Base-by-base conservation (phyloP, 2,797 vertebrate genomes). In the Sebastiscus tertius region DNA sequence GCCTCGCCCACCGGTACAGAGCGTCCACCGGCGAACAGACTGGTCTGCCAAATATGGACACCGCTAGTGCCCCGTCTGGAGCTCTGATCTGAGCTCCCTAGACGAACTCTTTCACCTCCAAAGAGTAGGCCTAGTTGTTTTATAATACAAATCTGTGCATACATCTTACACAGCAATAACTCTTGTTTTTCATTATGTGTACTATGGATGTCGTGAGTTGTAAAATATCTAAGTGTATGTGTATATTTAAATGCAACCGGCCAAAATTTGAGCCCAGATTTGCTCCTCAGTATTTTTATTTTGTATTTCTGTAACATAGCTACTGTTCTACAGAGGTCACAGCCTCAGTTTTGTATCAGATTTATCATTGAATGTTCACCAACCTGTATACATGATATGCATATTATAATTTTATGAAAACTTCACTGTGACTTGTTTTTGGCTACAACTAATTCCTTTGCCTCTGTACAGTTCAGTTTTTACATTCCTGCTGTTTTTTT, bases 1-100 rank as follows among this genome's bases (percentile, higher is more conserved):
- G 88, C 95, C 97, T 2, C 91, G 91, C 33, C 96, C 96, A 0
- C 94, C 97, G 0, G 85, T 94, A 1, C 97, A 97, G 82, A 96
- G 95, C 0, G 88, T 98, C 82, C 97, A 97, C 0, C 97, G 97
- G 24, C 96, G 97, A 27, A 94, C 96, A 2, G 97, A 98, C 95
- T 99, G 98, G 98, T 95, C 96, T 81, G 96, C 97, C 3, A 99
- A 99, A 96, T 99, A 99, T 0, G 91, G 96, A 88, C 96, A 94
- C 87, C 96, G 95, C 79, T 98, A 96, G 97, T 86, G 89, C 85
- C 92, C 80, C 87, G 68, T 4, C 22, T 26, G 68, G 80, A 80
- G 86, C 80, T 78, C 64, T 14, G 76, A 73, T 39, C 59, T 63
- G 59, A n/a, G 55, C 77, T 78, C 82, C 81, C 59, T 46, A 46